Percentiles rank a stretch among this genome's conserved stretches.
Evolutionary conservation across 1,140 invertebrate genomes (phyloP).

Genomic region (Episyrphus balteatus): DNA sequence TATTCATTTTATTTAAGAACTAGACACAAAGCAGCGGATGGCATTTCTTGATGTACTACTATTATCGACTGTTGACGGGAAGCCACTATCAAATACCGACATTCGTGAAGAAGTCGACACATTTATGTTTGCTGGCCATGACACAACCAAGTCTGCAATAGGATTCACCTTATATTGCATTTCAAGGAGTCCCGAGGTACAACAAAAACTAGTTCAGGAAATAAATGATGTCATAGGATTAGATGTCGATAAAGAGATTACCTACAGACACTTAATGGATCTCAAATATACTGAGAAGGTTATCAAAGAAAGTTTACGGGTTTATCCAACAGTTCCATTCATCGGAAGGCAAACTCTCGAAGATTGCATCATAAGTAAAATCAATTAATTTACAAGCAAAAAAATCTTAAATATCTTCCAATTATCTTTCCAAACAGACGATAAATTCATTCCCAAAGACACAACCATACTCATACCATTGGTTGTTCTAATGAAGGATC

Average conservation of each 20-base stretch:
- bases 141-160: conserved; percentile 24
- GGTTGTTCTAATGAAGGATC: conserved; percentile 3
- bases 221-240: conserved; percentile 41
- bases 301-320: conserved; percentile 40
- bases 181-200: conserved; percentile 22
- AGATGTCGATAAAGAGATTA: conserved; percentile 28
- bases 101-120: conserved; percentile 64
- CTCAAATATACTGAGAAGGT: conserved; percentile 46
- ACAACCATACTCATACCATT: conserved; percentile 14
- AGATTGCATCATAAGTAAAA: conserved; percentile 12
- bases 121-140: conserved; percentile 59
- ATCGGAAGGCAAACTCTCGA: conserved; percentile 37
- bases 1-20: conserved; percentile 2
- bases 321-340: conserved; percentile 45
- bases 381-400: too few relatives aligned
- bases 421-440: conserved; percentile 8
- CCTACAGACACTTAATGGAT: conserved; percentile 32
- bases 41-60: conserved; percentile 70
- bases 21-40: conserved; percentile 45
- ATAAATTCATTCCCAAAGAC: conserved; percentile 14
- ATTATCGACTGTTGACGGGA: conserved; percentile 44
- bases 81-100: conserved; percentile 47
- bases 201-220: conserved; percentile 46
- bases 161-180: conserved; percentile 20
- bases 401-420: background rate